phyloP scores from a whole-genome alignment of 2,888 invertebrate genomes.

The Drosophila nr. perissopoda region DNA sequence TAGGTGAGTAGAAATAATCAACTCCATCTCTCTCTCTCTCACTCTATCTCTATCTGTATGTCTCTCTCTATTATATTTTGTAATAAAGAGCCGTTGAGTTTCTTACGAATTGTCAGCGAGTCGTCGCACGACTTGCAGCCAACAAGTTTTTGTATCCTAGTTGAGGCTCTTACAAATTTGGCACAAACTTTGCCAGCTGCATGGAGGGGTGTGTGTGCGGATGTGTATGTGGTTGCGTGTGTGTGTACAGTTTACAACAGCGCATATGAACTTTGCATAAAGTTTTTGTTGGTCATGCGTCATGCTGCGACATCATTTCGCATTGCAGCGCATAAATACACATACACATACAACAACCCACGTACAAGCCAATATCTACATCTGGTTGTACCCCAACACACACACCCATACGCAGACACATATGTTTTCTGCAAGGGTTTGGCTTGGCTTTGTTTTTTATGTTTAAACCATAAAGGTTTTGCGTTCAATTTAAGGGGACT shows the following conservation, averaged over 20 bases:
- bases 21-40: not conserved
- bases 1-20: constrained; percentile 86
- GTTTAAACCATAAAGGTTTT: constrained; percentile 17
- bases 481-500: constrained; percentile 27
- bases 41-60: not conserved
- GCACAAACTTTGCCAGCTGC: constrained; percentile 51
- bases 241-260: not conserved
- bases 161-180: constrained; percentile 58
- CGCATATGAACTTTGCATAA: constrained; percentile 22
- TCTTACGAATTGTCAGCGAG: constrained; percentile 63
- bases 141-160: constrained; percentile 30
- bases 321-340: constrained; percentile 18
- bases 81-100: constrained; percentile 17
- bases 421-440: constrained; percentile 6
- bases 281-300: constrained; percentile 35
- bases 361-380: constrained; percentile 29
- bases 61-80: constrained; percentile 4
- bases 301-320: constrained; percentile 26
- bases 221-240: not conserved
- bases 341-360: not conserved
- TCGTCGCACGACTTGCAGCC: constrained; percentile 56
- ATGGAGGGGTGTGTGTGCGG: not conserved
- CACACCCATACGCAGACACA: not conserved
- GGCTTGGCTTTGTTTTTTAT: constrained; percentile 3
- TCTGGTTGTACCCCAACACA: not conserved